A percentile compares a stretch with the other conserved stretches of the same genome.
phyloP scores from a whole-genome alignment of 2,888 invertebrate genomes.

The Flexamia atlantica region DNA sequence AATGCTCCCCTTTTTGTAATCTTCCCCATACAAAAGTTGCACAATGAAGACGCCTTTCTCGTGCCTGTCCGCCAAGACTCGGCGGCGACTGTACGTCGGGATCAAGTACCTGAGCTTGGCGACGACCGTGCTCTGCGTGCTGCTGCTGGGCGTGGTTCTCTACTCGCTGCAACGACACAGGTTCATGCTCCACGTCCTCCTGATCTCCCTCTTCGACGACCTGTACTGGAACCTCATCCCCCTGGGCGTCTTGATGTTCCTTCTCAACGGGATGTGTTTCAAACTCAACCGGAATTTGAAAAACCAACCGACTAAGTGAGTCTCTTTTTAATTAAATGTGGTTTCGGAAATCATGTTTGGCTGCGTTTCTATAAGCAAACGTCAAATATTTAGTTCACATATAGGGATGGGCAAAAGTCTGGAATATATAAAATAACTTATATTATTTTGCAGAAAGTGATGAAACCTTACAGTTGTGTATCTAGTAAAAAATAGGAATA shows the following conservation, averaged over 20 bases:
- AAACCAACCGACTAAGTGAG: slow-evolving; percentile 23
- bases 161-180: neutral
- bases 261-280: neutral
- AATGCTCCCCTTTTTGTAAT: too few relatives aligned
- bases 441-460: too few relatives aligned
- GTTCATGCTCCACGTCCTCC: slow-evolving; percentile 7
- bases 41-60: neutral
- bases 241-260: slow-evolving; percentile 2
- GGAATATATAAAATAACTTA: too few relatives aligned
- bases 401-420: too few relatives aligned
- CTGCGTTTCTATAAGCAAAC: too few relatives aligned
- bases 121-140: neutral
- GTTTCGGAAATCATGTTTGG: too few relatives aligned
- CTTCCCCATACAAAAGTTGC: too few relatives aligned
- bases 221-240: slow-evolving; percentile 1
- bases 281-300: slow-evolving; percentile 17
- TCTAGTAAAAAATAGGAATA: too few relatives aligned
- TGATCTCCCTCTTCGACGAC: slow-evolving; percentile 26
- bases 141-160: neutral
- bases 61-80: neutral
- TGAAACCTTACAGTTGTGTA: too few relatives aligned
- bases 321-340: neutral
- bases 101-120: neutral
- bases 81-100: neutral
- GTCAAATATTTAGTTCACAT: too few relatives aligned